These are phyloP conservation scores for Rhinoptilus africanus DNA, from an alignment of 2,113 vertebrate genomes.

Conservation along the genomic window DNA sequence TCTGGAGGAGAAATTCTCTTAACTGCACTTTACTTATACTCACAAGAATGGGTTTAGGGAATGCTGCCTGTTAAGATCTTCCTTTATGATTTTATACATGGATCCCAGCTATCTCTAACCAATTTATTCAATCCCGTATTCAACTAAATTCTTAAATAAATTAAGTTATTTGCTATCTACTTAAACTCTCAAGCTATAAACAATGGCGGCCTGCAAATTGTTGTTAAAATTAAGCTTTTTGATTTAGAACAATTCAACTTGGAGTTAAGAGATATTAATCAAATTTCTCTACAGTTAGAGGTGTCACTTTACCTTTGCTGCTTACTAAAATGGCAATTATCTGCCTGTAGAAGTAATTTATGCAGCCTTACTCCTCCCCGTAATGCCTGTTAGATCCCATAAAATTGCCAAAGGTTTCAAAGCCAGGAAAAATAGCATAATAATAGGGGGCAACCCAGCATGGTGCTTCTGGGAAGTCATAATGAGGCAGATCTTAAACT, in stretches of 20 bases:
- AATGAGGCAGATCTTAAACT: background rate
- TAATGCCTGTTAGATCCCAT: background rate
- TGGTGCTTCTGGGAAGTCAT: background rate
- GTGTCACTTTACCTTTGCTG: background rate
- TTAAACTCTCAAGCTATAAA: background rate
- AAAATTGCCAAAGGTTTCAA: background rate
- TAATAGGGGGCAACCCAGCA: background rate
- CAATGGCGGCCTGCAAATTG: background rate
- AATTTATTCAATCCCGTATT: background rate
- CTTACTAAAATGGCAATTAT: background rate
- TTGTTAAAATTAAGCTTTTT: background rate
- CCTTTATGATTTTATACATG: background rate
- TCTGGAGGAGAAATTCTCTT: background rate
- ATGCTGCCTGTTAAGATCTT: background rate
- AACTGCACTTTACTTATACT: background rate
- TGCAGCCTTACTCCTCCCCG: background rate
- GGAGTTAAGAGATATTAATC: background rate
- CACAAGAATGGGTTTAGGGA: background rate
- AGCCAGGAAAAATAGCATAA: background rate
- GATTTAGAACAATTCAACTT: background rate
- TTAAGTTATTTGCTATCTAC: background rate
- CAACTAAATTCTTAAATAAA: background rate
- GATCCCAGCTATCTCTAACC: background rate
- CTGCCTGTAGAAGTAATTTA: background rate
- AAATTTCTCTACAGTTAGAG: background rate